Percentiles rank a stretch among this genome's conserved stretches.
Conservation (phyloP, 1,140 invertebrate species). For the Bactericera cockerelli region DNA sequence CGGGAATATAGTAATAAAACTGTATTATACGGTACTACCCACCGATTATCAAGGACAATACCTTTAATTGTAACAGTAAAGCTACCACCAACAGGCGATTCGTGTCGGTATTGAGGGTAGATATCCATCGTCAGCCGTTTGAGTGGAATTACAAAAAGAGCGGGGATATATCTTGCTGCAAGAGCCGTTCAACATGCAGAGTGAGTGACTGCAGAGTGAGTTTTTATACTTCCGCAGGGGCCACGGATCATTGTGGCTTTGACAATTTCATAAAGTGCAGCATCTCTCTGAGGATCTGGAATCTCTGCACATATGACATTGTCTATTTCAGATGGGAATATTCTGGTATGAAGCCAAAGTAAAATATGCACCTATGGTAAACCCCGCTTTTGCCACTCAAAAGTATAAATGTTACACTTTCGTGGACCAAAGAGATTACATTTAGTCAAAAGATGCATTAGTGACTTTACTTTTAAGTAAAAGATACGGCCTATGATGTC, state of each 20-base stretch:
- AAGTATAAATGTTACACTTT: constrained; percentile 24
- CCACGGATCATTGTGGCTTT: constrained; percentile 36
- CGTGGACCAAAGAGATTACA: constrained; percentile 22
- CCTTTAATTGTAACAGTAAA: no score
- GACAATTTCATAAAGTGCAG: constrained; percentile 28
- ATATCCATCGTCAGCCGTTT: background rate
- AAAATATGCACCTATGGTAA: constrained; percentile 19
- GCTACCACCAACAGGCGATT: background rate
- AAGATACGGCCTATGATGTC: constrained; percentile 18
- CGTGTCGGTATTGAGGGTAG: background rate
- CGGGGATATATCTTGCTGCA: constrained; percentile 31
- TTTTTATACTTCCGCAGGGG: constrained; percentile 33
- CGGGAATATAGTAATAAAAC: background rate
- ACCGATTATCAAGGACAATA: no score
- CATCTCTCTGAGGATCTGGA: constrained; percentile 31
- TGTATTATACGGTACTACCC: background rate
- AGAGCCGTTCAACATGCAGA: constrained; percentile 33
- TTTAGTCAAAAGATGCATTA: constrained; percentile 16
- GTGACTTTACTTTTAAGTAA: constrained; percentile 14
- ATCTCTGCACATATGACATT: constrained; percentile 36
- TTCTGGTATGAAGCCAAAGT: constrained; percentile 29
- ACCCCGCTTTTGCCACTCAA: constrained; percentile 35
- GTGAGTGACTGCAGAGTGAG: no score
- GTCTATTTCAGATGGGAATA: constrained; percentile 29
- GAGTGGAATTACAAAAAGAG: background rate